Conservation (phyloP, 2,888 invertebrate species). For the Tipula vernalis region DNA sequence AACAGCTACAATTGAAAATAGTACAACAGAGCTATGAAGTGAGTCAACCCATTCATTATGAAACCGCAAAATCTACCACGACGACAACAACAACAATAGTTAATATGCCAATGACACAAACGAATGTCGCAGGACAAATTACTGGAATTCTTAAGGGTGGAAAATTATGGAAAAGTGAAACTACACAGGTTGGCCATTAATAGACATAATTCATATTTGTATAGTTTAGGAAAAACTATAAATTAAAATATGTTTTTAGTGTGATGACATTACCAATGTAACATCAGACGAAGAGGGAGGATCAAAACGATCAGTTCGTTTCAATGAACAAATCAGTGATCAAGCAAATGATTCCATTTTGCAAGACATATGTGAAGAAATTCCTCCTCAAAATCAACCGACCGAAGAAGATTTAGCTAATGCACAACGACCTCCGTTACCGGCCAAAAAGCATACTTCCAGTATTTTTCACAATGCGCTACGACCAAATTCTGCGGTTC, state of each 20-base stretch:
- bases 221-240: no score
- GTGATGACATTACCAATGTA: slow-evolving; percentile 31
- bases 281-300: slow-evolving; percentile 40
- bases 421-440: slow-evolving; percentile 24
- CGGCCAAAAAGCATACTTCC: slow-evolving; percentile 32
- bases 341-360: slow-evolving; percentile 18
- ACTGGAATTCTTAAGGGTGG: slow-evolving; percentile 70
- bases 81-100: slow-evolving; percentile 22
- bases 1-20: not conserved
- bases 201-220: not conserved
- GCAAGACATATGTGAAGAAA: slow-evolving; percentile 23
- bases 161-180: slow-evolving; percentile 55
- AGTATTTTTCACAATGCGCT: slow-evolving; percentile 34
- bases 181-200: slow-evolving; percentile 38
- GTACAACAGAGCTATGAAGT: not conserved
- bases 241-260: slow-evolving; percentile 11
- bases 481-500: slow-evolving; percentile 64
- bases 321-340: slow-evolving; percentile 40
- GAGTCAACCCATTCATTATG: not conserved
- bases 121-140: slow-evolving; percentile 42
- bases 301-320: slow-evolving; percentile 50
- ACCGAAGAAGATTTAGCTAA: slow-evolving; percentile 23
- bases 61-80: slow-evolving; percentile 15
- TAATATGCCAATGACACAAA: not conserved
- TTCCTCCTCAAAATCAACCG: slow-evolving; percentile 25